Conservation (phyloP, 2,888 invertebrate species). For the Netelia melanura region DNA sequence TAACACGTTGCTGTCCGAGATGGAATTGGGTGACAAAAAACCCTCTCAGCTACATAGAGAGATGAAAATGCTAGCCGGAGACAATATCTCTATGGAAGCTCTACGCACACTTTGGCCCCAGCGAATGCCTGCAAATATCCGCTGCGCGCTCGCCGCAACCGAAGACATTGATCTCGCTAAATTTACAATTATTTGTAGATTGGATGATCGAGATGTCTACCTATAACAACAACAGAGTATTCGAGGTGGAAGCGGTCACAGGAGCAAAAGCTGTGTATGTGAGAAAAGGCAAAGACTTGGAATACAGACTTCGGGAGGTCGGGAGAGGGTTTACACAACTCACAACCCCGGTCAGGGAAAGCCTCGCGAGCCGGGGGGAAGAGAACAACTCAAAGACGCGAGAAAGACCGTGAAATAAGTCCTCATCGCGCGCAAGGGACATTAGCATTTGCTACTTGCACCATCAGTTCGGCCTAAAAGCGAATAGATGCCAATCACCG, state of each 20-base stretch:
- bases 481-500: constrained; percentile 1
- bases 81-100: constrained; percentile 61
- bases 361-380: not conserved
- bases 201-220: constrained; percentile 31
- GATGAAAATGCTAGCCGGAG: constrained; percentile 63
- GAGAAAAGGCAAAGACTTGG: not conserved
- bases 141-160: constrained; percentile 35
- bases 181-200: constrained; percentile 59
- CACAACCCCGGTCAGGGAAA: constrained; percentile 1
- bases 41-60: constrained; percentile 69
- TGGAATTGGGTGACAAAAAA: constrained; percentile 68
- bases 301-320: not conserved
- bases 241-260: not conserved
- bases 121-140: constrained; percentile 47
- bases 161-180: constrained; percentile 31
- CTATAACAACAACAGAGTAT: not conserved
- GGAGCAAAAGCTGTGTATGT: not conserved
- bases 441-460: too few relatives aligned
- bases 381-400: not conserved
- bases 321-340: constrained; percentile 16
- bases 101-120: constrained; percentile 64
- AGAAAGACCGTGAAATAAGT: not conserved
- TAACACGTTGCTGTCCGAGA: constrained; percentile 57
- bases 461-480: constrained; percentile 7
- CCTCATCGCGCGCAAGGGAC: not conserved